Evolutionary conservation across 2,888 invertebrate species (phyloP), one percentile per base, ranked within the genome.

Genomic region (Prostheceraeus crozeri): DNA sequence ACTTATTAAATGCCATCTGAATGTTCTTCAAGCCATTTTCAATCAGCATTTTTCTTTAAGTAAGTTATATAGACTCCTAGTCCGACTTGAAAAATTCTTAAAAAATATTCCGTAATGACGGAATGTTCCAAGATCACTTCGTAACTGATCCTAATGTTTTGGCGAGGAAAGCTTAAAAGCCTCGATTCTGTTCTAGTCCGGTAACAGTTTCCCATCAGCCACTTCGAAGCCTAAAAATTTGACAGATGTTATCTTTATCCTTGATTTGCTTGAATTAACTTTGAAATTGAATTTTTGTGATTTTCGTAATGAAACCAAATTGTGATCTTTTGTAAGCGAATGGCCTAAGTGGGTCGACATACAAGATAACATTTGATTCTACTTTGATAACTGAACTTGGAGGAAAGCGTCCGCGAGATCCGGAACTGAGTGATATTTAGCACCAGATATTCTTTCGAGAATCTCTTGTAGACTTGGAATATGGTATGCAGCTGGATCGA

Each of bases 31-130:
- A 56, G 53, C 67, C 67, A 66, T 1, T 23, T 30, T 28, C 65
- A 66, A 33, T 40, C 55, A 3, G 19, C 23, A 21, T 64, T 60
- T 35, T 66, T 63, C n/a, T 6, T 54, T 60, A 16, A 63, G 14
- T 1, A 65, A 35, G 1, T 55, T 23, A 46, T 65, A 59, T 2
- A 66, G 27, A 10, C 66, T 64, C 25, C 35, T 1, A 1, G 63
- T 60, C 14, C 65, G 61, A 14, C 61, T 48, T n/a, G 64, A 57
- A 62, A 58, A 66, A 11, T 40, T 51, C 8, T 45, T 27, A 1
- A 66, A 57, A 57, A 65, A 66, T 11, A 57, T 54, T 4, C 65
- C 36, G 16, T 65, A 65, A 30, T 63, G 64, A 21, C 61, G 60
- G 11, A 31, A 40, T 10, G 64, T 36, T 0, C 67, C 66, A 6